Conservation (phyloP, 2,797 vertebrate species). For the Enteromius afrohamiltoni region DNA sequence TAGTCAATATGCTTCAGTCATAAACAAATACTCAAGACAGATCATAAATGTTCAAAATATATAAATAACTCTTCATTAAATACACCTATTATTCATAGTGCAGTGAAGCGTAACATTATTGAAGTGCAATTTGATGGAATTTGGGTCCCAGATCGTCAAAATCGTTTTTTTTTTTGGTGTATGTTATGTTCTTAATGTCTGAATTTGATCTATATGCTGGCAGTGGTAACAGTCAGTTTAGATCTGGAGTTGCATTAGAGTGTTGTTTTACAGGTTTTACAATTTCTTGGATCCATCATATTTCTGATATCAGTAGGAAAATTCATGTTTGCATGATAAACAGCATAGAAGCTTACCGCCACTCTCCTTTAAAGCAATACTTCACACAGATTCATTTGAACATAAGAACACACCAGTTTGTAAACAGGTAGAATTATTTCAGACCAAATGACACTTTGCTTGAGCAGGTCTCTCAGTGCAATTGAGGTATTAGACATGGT, state of each 20-base stretch:
- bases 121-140: conserved; percentile 59
- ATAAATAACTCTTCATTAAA: conserved; percentile 60
- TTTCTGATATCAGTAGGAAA: conserved; percentile 24
- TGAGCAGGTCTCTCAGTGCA: conserved; percentile 47
- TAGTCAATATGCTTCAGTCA: conserved; percentile 53
- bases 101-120: conserved; percentile 42
- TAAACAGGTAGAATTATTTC: conserved; percentile 41
- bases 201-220: conserved; percentile 32
- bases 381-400: conserved; percentile 33
- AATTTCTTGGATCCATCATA: conserved; percentile 56
- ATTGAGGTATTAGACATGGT: conserved; percentile 54
- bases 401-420: conserved; percentile 25
- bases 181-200: conserved; percentile 1
- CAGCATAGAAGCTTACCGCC: conserved; percentile 15
- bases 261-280: conserved; percentile 45
- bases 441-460: conserved; percentile 2
- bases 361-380: conserved; percentile 21
- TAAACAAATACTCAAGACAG: conserved; percentile 60
- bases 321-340: conserved; percentile 22
- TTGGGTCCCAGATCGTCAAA: conserved; percentile 16
- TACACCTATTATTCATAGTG: conserved; percentile 56
- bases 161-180: neutral
- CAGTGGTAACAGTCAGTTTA: conserved; percentile 58
- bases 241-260: conserved; percentile 44
- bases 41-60: conserved; percentile 57